Base-by-base conservation (phyloP, 64 coral and sea anemone genomes). In the Dendronephthya gigantea region DNA sequence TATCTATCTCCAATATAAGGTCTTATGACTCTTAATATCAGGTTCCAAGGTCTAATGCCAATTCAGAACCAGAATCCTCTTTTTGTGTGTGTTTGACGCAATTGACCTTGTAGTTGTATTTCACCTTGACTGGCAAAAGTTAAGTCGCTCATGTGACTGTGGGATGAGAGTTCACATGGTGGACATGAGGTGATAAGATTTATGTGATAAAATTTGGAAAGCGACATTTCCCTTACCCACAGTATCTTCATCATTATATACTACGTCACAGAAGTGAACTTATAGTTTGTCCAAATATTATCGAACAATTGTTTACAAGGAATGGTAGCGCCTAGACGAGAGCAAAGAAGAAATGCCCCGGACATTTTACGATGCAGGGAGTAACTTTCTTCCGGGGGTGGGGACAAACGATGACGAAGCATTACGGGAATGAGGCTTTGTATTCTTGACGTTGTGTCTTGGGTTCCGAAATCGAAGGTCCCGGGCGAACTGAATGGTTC, bases 331-430 rank as follows among this genome's bases (percentile, higher is more conserved):
- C 92, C 95, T 10, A 98, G 92, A 41, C 93, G 93, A 31, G 95
- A 83, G 82, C 95, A 98, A 49, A 98, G 79, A 43, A 98, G 50
- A 84, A 98, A 98, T 9, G 92, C 93, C 12, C 95, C 95, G 4
- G 95, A 98, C 92, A 98, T 93, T 69, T 98, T 98, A 36, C 95
- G 87, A 38, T 98, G 95, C 87, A 98, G 68, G 5, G 95, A 98
- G 83, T 98, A 98, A 55, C 86, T 92, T 48, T 98, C 95, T 87
- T 98, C 92, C 17, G 95, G 95, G 58, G 95, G 95, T 50, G 95
- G 92, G 9, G 95, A 84, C 39, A 98, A 82, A 35, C 95, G 95
- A 87, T 98, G 95, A 25, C 95, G 95, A 38, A 98, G 87, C 95
- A 98, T 98, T 84, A 98, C 83, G 68, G 95, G 95, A 85, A 98